Base-by-base conservation (phyloP, 2,113 vertebrate species). In the Pomatorhinus ruficollis region DNA sequence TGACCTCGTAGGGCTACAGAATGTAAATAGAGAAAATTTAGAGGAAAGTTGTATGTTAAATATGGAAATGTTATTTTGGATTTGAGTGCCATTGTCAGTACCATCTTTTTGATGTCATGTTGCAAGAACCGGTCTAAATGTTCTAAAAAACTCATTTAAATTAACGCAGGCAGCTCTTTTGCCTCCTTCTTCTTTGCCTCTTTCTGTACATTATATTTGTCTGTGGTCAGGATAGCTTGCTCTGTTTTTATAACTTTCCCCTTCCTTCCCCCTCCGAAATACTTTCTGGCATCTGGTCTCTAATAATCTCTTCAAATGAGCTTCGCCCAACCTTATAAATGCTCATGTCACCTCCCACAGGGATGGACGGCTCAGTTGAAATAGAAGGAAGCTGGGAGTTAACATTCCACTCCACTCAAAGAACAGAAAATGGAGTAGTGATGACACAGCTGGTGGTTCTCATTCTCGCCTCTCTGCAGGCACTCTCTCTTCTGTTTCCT, bases 191-290 rank as follows among this genome's bases (percentile, higher is more conserved):
- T 53, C 50, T 69, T 27, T 87, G 24, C 4, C 20, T 69, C 21
- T 69, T 84, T 81, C 42, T 1, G 0, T 52, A 59, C 16, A 19
- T 81, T 77, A 7, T 56, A 59, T 66, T 96, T 19, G 33, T 24
- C 49, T 39, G 24, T 35, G 77, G 31, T 33, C 47, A 77, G 47
- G 82, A 66, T 52, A 78, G 4, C 28, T 94, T 82, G 31, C 21
- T 89, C 31, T 90, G 24, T 63, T 89, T 83, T 94, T 76, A 35
- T 42, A 50, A 45, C 6, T 18, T 2, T 4, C 28, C 9, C 9
- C 15, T 23, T 12, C 6, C 13, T 22, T n/a, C 5, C 8, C 20
- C 37, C 4, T 6, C 49, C 5, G 0, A 16, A 63, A 13, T 44
- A 52, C 4, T 9, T 69, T 91, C 61, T 83, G 52, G 33, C 35